Evolutionary conservation across 1,140 invertebrate genomes (phyloP).

Genomic region (Neodiprion lecontei): DNA sequence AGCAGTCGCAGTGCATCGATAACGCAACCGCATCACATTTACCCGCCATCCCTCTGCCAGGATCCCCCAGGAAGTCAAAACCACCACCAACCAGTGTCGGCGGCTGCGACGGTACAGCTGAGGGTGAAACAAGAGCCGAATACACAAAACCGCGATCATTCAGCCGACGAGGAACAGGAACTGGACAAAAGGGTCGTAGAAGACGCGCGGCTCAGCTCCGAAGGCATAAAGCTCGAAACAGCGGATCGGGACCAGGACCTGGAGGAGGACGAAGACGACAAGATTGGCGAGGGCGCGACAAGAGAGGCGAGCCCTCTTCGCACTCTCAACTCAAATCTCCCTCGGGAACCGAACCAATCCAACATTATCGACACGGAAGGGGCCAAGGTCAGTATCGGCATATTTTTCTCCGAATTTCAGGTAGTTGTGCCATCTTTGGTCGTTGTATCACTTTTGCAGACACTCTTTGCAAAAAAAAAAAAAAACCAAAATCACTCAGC

Average conservation of each 20-base stretch:
- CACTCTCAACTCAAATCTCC: conserved; percentile 35
- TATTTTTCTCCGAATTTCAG: neutral
- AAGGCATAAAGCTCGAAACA: conserved; percentile 25
- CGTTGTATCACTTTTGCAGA: too few relatives aligned
- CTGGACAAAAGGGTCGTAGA: conserved; percentile 60
- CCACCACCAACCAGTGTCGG: conserved; percentile 35
- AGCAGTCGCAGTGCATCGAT: conserved; percentile 73
- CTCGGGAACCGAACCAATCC: conserved; percentile 46
- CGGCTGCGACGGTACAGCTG: conserved; percentile 36
- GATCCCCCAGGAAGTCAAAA: conserved; percentile 38
- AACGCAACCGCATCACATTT: conserved; percentile 70
- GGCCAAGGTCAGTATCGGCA: conserved; percentile 50
- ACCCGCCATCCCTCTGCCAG: conserved; percentile 43
- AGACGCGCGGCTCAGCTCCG: conserved; percentile 39
- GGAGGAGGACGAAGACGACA: conserved; percentile 43
- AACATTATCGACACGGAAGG: conserved; percentile 51
- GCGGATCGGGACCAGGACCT: conserved; percentile 33
- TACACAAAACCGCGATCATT: conserved; percentile 30
- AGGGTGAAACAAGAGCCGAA: conserved; percentile 46
- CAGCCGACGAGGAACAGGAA: conserved; percentile 35
- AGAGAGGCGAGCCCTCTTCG: conserved; percentile 18
- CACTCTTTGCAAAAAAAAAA: too few relatives aligned
- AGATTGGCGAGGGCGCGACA: conserved; percentile 43
- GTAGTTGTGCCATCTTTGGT: too few relatives aligned
- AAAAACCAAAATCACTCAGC: too few relatives aligned